Percentiles rank a stretch among this genome's conserved stretches.
Evolutionary conservation across 2,113 vertebrate species (phyloP).

Genomic region (Paraplagusia blochii): DNA sequence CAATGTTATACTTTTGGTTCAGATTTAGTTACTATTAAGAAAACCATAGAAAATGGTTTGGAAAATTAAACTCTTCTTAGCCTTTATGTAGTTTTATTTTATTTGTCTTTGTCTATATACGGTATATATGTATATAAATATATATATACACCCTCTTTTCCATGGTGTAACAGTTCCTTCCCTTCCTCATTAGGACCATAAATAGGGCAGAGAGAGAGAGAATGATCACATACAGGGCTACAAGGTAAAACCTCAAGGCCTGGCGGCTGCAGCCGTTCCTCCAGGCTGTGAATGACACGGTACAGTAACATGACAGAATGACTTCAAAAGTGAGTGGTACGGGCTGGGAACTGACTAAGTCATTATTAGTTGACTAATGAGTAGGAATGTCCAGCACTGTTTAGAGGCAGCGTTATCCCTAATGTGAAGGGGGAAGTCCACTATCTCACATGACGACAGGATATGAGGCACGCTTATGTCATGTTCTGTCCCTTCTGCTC

Average conservation of each 20-base stretch:
- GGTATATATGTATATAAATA: no score
- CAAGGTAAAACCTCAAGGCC: conserved; percentile 49
- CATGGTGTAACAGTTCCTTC: conserved; percentile 30
- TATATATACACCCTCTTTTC: no score
- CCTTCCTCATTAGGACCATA: conserved; percentile 37
- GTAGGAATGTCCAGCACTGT: conserved; percentile 37
- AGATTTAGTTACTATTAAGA: no score
- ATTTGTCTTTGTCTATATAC: no score
- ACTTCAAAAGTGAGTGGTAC: conserved; percentile 43
- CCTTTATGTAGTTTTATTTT: no score
- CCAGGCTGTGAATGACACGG: conserved; percentile 58
- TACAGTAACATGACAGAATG: conserved; percentile 54
- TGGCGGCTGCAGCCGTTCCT: conserved; percentile 47
- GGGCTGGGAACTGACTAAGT: conserved; percentile 38
- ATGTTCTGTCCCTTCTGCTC: conserved; percentile 60
- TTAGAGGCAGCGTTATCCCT: conserved; percentile 24
- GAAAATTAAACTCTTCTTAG: no score
- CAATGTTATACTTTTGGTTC: no score
- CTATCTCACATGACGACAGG: conserved; percentile 69
- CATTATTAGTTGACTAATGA: conserved; percentile 53
- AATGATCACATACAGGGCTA: conserved; percentile 34
- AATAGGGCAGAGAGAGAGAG: conserved; percentile 49
- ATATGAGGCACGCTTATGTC: conserved; percentile 70
- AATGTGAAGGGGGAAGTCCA: conserved; percentile 31
- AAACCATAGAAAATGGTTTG: no score